Evolutionary conservation across 2,797 vertebrate genomes (phyloP).

Genomic region (Adelosebastes latens): DNA sequence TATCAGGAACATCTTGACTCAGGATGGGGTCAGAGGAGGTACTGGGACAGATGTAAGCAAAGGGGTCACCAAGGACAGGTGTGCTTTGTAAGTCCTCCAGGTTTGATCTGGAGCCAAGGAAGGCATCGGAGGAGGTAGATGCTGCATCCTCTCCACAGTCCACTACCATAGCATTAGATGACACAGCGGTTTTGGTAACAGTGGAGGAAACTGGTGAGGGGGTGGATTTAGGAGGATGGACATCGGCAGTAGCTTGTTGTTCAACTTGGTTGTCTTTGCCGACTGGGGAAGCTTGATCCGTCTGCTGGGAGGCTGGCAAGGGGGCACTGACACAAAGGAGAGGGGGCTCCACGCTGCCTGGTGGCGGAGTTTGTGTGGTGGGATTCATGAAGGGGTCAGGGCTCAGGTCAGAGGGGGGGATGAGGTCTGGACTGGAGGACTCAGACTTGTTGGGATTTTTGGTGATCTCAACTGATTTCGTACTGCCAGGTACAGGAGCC

Average conservation of each 20-base stretch:
- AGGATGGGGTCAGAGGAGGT: slow-evolving; percentile 46
- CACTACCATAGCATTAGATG: slow-evolving; percentile 36
- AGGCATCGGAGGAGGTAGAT: slow-evolving; percentile 52
- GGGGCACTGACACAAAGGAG: slow-evolving; percentile 69
- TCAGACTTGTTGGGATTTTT: slow-evolving; percentile 67
- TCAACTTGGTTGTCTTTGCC: slow-evolving; percentile 49
- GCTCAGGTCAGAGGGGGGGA: slow-evolving; percentile 80
- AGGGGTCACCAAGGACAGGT: slow-evolving; percentile 46
- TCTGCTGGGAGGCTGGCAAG: slow-evolving; percentile 43
- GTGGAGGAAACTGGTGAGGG: slow-evolving; percentile 50
- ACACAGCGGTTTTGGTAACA: slow-evolving; percentile 57
- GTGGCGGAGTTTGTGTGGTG: slow-evolving; percentile 62
- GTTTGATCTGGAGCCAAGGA: slow-evolving; percentile 65
- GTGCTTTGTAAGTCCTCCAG: slow-evolving; percentile 71
- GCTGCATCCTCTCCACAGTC: slow-evolving; percentile 60
- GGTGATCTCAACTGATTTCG: slow-evolving; percentile 59
- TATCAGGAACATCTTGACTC: slow-evolving; percentile 56
- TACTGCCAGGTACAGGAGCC: slow-evolving; percentile 29
- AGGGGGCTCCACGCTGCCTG: slow-evolving; percentile 67
- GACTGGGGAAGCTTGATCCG: slow-evolving; percentile 32
- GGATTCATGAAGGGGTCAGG: slow-evolving; percentile 78
- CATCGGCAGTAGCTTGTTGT: slow-evolving; percentile 27
- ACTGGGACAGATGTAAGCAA: slow-evolving; percentile 44
- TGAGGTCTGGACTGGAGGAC: slow-evolving; percentile 78
- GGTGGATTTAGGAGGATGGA: slow-evolving; percentile 36